These are phyloP conservation scores for Portunus trituberculatus DNA, from an alignment of 1,140 invertebrate species.

Conservation along the genomic window DNA sequence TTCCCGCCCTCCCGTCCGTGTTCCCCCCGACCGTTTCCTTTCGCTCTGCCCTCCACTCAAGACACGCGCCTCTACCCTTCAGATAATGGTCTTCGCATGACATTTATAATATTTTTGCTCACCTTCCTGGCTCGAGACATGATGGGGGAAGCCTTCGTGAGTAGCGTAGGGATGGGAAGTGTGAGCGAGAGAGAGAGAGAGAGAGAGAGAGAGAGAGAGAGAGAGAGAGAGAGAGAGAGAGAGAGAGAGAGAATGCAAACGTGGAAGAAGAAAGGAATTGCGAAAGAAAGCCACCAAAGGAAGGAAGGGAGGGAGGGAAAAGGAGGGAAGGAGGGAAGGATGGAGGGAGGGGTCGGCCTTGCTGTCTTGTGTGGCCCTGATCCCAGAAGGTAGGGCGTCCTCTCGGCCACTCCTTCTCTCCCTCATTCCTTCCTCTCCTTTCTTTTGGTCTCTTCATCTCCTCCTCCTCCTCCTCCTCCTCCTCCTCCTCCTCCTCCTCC, in stretches of 20 bases:
- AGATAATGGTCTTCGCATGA: not conserved
- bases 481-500: not conserved
- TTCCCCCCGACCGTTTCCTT: not conserved
- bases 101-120: not conserved
- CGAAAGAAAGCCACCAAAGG: not conserved
- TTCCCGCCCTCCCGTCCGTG: not conserved
- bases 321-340: not conserved
- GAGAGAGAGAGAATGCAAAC: not conserved
- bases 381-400: not conserved
- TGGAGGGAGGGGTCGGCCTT: not conserved
- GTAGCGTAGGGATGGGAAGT: not conserved
- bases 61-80: not conserved
- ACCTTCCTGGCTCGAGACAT: not conserved
- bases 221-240: constrained; percentile 45
- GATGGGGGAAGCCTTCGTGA: too few relatives aligned
- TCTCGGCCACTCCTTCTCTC: not conserved
- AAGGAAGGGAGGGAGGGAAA: not conserved
- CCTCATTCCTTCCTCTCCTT: constrained; percentile 13
- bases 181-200: constrained; percentile 35
- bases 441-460: constrained; percentile 27
- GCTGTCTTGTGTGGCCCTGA: not conserved
- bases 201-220: constrained; percentile 50
- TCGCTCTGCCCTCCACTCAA: not conserved
- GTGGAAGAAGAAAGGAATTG: not conserved
- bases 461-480: not conserved